Evolutionary conservation across 2,113 vertebrate genomes (phyloP).

Genomic region (Ageneiosus marmoratus): DNA sequence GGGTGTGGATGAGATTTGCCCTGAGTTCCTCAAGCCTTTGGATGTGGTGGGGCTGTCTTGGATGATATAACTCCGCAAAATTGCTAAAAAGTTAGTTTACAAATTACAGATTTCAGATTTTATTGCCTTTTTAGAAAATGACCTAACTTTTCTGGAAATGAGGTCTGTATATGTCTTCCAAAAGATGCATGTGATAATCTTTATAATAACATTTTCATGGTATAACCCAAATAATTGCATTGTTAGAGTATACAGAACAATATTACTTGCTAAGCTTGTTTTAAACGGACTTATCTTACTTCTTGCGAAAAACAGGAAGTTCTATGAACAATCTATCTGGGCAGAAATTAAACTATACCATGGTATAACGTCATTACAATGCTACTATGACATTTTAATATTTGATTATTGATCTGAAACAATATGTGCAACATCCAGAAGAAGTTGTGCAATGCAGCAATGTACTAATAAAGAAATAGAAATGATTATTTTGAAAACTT

Average conservation of each 20-base stretch:
- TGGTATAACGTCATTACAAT: not conserved
- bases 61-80: too few species aligned
- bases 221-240: not conserved
- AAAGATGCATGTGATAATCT: too few species aligned
- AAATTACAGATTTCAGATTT: too few species aligned
- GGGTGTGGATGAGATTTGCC: too few species aligned
- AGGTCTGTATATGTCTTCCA: too few species aligned
- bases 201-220: not conserved
- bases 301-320: conserved; percentile 24
- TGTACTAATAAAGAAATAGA: not conserved
- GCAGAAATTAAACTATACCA: not conserved
- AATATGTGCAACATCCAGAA: too few species aligned
- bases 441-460: not conserved
- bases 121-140: too few species aligned
- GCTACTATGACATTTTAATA: not conserved
- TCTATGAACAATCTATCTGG: not conserved
- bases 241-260: not conserved
- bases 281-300: not conserved
- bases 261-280: not conserved
- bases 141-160: too few species aligned
- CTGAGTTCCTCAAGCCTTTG: too few species aligned
- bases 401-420: not conserved
- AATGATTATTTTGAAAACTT: not conserved
- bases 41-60: too few species aligned
- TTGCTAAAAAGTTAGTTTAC: too few species aligned